Base-by-base conservation (phyloP, 2,888 invertebrate genomes). In the Adelphocoris suturalis region DNA sequence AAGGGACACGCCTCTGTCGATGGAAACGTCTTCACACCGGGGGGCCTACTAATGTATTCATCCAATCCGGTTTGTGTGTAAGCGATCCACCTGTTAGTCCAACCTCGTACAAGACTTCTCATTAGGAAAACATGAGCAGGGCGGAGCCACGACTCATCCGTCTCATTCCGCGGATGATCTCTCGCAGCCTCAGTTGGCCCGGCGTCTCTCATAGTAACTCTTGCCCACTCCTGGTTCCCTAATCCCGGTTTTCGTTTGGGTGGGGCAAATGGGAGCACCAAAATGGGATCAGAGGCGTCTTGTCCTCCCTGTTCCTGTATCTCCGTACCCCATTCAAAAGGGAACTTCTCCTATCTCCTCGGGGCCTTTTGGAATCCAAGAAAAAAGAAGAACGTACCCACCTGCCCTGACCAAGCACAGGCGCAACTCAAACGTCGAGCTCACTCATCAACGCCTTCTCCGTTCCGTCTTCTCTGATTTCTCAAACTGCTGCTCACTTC, bases 251-350 rank as follows among this genome's bases (percentile, higher is more conserved):
- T 86, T 86, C 86, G 46, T 86, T 86, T 68, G 86, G 86, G 86
- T 86, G 86, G 86, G 86, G 86, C 86, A 86, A 86, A 86, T 86
- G 86, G 86, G 86, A 86, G 23, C 86, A 76, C 86, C 86, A 48
- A 86, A 68, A 68, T 68, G 86, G 86, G 86, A 86, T 68, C 86
- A 37, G 86, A 46, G 55, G 14, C 55, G 37, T 68, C 76, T 86
- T 19, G n/a, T 85, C 86, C 86, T 86, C 68, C 28, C 47, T 46
- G 86, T 75, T 86, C 76, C 86, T 76, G 75, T 76, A 76, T 86
- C 68, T 86, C 75, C 75, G 86, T 75, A 86, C 23, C 55, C 84
- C 85, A 13, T 68, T 23, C 68, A 68, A 68, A 68, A 68, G 68
- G 68, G 68, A 68, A 68, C 23, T 61, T 19, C n/a, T 9, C 61